Evolutionary conservation across 2,113 vertebrate genomes (phyloP), one percentile per base, ranked within the genome.

Genomic region (Empidonax traillii): DNA sequence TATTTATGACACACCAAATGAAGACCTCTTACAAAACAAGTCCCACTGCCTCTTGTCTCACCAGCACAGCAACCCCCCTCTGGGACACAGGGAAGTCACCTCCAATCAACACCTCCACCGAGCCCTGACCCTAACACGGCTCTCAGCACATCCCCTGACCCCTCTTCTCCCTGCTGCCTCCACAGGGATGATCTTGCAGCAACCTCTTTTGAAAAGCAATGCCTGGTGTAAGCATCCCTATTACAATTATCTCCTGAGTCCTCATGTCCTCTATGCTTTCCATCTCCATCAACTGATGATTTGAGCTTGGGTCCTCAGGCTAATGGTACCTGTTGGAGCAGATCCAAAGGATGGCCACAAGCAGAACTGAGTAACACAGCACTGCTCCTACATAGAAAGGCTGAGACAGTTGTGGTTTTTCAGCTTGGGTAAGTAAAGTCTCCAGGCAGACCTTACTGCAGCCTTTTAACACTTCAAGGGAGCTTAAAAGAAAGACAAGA

Each of bases 141-240:
- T 25, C 9, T 19, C 16, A 12, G 6, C 11, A 33, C 4, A 13
- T 1, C 6, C 5, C 3, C 3, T 28, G 0, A 1, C 3, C 6
- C 1, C 4, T 24, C 2, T 17, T 9, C 2, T 33, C 49, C 24
- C 24, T 51, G 8, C 2, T 25, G 49, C 21, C 49, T 84, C 16
- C 59, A 61, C 0, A 11, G 5, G 3, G 0, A 16, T 3, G 0
- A 4, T 15, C 0, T 1, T 11, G 1, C 4, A 11, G 0, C 2
- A 31, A 3, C 0, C 3, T 6, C 1, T 31, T 31, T 2, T 0
- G 1, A 22, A 5, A 14, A 23, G 8, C 2, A 4, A 8, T 0
- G 4, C 3, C 7, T 0, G 1, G 17, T 0, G 27, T 12, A 0
- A 47, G 0, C 1, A 17, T 14, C 0, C 2, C 11, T 2, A 11